Evolutionary conservation across 2,113 vertebrate species (phyloP), one percentile per base, ranked within the genome.

Genomic region (Catharus minimus): DNA sequence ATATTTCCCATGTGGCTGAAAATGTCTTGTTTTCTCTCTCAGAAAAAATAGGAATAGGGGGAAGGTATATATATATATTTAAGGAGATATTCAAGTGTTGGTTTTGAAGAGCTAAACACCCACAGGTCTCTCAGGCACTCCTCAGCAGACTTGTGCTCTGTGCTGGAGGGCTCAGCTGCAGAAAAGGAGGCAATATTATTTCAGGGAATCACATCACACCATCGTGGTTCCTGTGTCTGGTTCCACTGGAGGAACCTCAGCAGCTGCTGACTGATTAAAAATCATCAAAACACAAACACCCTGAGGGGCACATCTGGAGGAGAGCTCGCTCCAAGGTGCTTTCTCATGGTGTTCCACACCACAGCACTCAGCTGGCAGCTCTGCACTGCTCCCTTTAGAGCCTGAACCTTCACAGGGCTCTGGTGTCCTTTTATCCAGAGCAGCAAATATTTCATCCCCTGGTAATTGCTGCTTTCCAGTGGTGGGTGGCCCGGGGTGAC

Each of bases 211-310:
- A 44, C n/a, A 61, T 13, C 27, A 16, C 14, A 6, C 9, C 0
- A 1, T 19, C 6, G 0, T 4, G 10, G 27, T 22, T 50, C n/a
- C 30, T 26, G 3, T 10, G 28, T 46, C 41, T 69, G 33, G 3
- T 49, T 89, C 67, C 65, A 47, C 15, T 67, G 61, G 11, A 85
- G 23, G 38, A 74, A 33, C 41, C 56, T 38, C 27, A 32, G 32
- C 36, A 64, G 46, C 36, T 74, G 66, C 47, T 66, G 56, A 20
- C 3, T 44, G 41, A 89, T 57, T 41, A 23, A 46, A 86, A 83
- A 11, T 11, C 19, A 28, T 11, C 24, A 5, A n/a, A 80, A 36
- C 20, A 4, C 46, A 53, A 80, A 68, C 39, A 52, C 6, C 32
- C 32, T 0, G 4, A 75, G 61, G 61, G 44, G 44, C 44, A 75